Evolutionary conservation across 1,140 invertebrate species (phyloP), one percentile per base, ranked within the genome.

Genomic region (Dendroctonus ponderosae): DNA sequence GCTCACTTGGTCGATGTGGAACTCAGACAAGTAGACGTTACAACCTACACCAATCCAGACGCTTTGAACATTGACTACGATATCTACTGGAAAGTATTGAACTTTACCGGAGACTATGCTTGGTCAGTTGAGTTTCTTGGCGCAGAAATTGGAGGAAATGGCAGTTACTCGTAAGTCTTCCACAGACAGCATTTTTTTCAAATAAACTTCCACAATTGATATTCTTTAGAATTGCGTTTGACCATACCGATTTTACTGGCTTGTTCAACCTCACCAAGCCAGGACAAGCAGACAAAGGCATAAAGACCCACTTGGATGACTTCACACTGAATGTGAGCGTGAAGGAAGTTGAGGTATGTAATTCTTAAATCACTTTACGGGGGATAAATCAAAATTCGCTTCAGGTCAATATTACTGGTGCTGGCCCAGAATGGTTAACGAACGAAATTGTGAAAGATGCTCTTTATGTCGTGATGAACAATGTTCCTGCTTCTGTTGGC

Each of bases 261-360:
- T 8, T 61, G 7, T 61, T 61, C 58, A 61, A 61, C 46, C 48
- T 61, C 9, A 61, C 58, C 7, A 50, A 61, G 37, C 9, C 44
- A 3, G 46, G 46, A 37, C 44, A 61, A 49, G 58, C 49, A 40
- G 48, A 61, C 12, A 7, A 42, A 11, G 56, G 42, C 3, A 50
- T 50, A 26, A 39, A 11, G 5, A 6, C n/a, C 12, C 8, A 61
- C 11, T 8, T 61, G 58, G 41, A 38, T 7, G 46, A 50, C 39
- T 61, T 61, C 41, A 61, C 58, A 9, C 48, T 61, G 0, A 42
- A 50, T 9, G n/a, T 50, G 37, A 41, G 8, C 8, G 48, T 50
- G 6, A 40, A n/a, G 15, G 44, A 49, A 37, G 37, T 39, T 39
- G 26, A 37, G 12, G 58, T 61, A 49, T 11, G 46, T 61, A 11